A percentile compares a stretch with the other conserved stretches of the same genome.
Evolutionary conservation across 2,888 invertebrate species (phyloP).

Genomic region (Tanypteryx hageni): DNA sequence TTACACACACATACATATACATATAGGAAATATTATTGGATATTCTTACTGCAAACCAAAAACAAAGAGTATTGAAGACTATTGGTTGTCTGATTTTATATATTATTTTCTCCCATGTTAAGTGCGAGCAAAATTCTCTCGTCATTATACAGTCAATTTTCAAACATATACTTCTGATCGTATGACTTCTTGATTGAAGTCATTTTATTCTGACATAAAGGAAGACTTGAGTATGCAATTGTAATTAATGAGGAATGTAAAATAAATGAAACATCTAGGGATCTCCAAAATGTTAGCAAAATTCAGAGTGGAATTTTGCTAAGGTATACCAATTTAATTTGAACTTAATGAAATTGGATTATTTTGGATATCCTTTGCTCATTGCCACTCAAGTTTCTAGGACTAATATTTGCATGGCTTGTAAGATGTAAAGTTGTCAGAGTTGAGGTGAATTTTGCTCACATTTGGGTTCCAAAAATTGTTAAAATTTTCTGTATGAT

Average conservation of each 20-base stretch:
- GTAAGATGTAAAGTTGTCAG: slow-evolving; percentile 1
- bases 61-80: slow-evolving; percentile 40
- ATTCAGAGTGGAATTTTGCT: neutral
- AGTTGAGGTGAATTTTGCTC: slow-evolving; percentile 48
- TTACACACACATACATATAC: slow-evolving; percentile 64
- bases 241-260: neutral
- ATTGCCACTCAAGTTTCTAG: slow-evolving; percentile 20
- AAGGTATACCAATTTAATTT: neutral
- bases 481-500: slow-evolving; percentile 44
- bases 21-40: slow-evolving; percentile 49
- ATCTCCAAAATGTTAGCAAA: slow-evolving; percentile 39
- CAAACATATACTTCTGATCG: neutral
- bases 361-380: slow-evolving; percentile 21
- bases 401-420: neutral
- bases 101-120: slow-evolving; percentile 36
- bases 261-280: neutral
- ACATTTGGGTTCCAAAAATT: slow-evolving; percentile 40
- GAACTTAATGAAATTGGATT: neutral
- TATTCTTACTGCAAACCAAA: slow-evolving; percentile 31
- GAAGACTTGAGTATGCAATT: slow-evolving; percentile 42
- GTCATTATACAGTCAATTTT: neutral
- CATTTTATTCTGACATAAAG: neutral
- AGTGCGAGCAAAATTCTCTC: slow-evolving; percentile 60
- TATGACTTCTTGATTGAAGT: neutral
- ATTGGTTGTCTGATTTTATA: slow-evolving; percentile 42